These are phyloP conservation scores for Calephelis perditalis DNA, from an alignment of 2,888 invertebrate species.

Conservation along the genomic window DNA sequence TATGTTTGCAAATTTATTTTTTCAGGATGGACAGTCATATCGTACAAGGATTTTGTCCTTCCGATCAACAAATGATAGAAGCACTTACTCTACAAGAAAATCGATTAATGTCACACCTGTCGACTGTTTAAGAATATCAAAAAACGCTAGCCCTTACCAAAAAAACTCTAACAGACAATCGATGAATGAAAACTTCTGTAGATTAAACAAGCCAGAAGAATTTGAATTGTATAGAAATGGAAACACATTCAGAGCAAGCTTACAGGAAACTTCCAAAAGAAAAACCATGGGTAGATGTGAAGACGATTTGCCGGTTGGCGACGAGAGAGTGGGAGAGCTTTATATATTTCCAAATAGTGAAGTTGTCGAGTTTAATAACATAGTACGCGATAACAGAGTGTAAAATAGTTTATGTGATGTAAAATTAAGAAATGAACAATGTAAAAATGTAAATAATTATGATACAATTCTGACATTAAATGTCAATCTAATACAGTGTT, in stretches of 20 bases:
- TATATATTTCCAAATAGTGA: conserved; percentile 71
- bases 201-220: conserved; percentile 42
- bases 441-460: neutral
- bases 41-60: conserved; percentile 64
- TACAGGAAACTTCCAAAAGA: conserved; percentile 16
- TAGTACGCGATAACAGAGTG: conserved; percentile 65
- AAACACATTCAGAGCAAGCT: conserved; percentile 28
- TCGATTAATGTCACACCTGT: conserved; percentile 50
- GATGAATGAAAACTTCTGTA: conserved; percentile 47
- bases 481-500: neutral
- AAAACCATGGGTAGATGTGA: conserved; percentile 34
- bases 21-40: conserved; percentile 67
- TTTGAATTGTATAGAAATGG: conserved; percentile 39
- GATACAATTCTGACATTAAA: neutral
- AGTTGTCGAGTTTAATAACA: conserved; percentile 67
- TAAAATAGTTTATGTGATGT: conserved; percentile 36
- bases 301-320: conserved; percentile 49
- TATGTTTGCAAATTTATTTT: conserved; percentile 25
- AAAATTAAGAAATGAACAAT: conserved; percentile 2
- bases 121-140: conserved; percentile 47
- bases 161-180: conserved; percentile 41
- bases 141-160: conserved; percentile 52
- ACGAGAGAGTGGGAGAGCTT: conserved; percentile 63
- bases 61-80: conserved; percentile 63
- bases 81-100: conserved; percentile 55